Evolutionary conservation across 2,888 invertebrate species (phyloP).

Genomic region (Eupelmus urozonus): DNA sequence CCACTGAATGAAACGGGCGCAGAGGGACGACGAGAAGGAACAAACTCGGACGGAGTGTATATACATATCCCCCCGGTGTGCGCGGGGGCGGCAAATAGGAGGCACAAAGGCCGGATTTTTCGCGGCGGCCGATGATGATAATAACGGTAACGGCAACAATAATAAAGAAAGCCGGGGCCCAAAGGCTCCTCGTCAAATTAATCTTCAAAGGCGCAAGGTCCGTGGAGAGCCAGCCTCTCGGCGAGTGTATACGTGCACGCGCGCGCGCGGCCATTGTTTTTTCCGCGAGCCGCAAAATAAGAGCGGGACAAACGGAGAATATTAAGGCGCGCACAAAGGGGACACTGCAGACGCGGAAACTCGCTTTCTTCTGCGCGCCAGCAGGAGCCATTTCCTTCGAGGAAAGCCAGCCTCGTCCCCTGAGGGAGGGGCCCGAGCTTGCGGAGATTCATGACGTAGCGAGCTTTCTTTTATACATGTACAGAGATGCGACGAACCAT

Average conservation of each 20-base stretch:
- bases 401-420: constrained; percentile 19
- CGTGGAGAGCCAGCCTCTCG: constrained; percentile 23
- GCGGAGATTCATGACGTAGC: constrained; percentile 45
- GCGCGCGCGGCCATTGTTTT: constrained; percentile 32
- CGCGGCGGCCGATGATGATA: constrained; percentile 32
- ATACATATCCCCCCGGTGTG: constrained; percentile 13
- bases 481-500: constrained; percentile 40
- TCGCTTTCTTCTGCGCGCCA: not conserved
- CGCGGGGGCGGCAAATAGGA: constrained; percentile 15
- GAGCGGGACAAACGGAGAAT: constrained; percentile 15
- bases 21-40: constrained; percentile 12
- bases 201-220: constrained; percentile 48
- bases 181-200: constrained; percentile 47
- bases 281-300: not conserved
- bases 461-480: constrained; percentile 22
- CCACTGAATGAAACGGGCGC: constrained; percentile 36
- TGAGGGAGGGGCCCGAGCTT: constrained; percentile 7
- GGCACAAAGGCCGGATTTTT: constrained; percentile 31
- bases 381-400: constrained; percentile 39
- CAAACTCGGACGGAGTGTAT: not conserved
- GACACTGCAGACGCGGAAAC: constrained; percentile 19
- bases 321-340: constrained; percentile 29
- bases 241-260: not conserved
- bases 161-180: not conserved
- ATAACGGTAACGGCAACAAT: constrained; percentile 4